Evolutionary conservation across 2,888 invertebrate species (phyloP).

Genomic region (Microchrysa polita): DNA sequence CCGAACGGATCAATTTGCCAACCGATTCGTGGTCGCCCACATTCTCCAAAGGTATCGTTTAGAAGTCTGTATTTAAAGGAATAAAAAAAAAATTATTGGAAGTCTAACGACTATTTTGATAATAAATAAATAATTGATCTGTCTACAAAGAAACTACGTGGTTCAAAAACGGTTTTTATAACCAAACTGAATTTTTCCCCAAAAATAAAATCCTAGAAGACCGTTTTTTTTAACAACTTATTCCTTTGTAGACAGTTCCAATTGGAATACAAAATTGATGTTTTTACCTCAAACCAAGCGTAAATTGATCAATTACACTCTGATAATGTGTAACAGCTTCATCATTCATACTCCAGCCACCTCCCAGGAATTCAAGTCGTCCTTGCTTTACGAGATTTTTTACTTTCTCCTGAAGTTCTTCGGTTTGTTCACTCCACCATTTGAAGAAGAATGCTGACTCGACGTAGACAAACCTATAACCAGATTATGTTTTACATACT

Average conservation of each 20-base stretch:
- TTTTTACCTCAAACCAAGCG: slow-evolving; percentile 72
- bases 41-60: slow-evolving; percentile 76
- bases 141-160: too few species aligned
- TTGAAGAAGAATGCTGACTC: slow-evolving; percentile 88
- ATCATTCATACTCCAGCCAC: slow-evolving; percentile 88
- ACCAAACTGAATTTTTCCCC: not conserved
- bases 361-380: slow-evolving; percentile 79
- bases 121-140: too few species aligned
- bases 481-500: not conserved
- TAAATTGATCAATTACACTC: slow-evolving; percentile 76
- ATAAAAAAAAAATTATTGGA: not conserved
- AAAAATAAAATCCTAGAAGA: too few species aligned
- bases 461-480: slow-evolving; percentile 83
- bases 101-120: not conserved
- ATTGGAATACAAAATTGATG: not conserved
- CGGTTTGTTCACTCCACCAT: slow-evolving; percentile 81
- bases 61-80: slow-evolving; percentile 66
- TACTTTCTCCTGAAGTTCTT: slow-evolving; percentile 69
- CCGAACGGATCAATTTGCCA: slow-evolving; percentile 93
- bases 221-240: too few species aligned
- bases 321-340: slow-evolving; percentile 76
- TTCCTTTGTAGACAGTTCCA: not conserved
- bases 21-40: slow-evolving; percentile 78
- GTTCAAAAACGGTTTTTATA: not conserved
- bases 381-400: slow-evolving; percentile 76